phyloP scores from a whole-genome alignment of 2,888 invertebrate genomes.

The Mactromeris polynyma region DNA sequence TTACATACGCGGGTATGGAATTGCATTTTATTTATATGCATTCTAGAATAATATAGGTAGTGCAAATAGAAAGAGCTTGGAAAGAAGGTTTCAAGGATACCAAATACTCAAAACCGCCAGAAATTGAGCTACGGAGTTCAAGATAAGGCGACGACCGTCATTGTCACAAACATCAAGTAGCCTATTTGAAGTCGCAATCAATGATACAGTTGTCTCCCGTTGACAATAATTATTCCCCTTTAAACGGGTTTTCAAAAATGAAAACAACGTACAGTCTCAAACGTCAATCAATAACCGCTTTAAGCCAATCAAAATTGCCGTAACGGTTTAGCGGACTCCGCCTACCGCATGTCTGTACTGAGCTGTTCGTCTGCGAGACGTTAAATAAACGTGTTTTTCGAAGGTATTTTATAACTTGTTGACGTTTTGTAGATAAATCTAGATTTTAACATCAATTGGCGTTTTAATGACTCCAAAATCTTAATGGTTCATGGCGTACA shows the following conservation, averaged over 20 bases:
- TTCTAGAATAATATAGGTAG: too few species aligned
- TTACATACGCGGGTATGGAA: too few species aligned
- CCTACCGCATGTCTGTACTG: constrained; percentile 58
- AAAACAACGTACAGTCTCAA: constrained; percentile 3
- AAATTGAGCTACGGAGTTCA: too few species aligned
- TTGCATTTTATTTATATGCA: too few species aligned
- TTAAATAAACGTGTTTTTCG: constrained; percentile 29
- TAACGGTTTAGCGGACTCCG: constrained; percentile 47
- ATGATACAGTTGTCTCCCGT: constrained; percentile 6
- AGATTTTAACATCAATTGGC: background rate
- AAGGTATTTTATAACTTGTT: constrained; percentile 18
- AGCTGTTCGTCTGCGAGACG: constrained; percentile 58
- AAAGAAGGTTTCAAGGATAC: too few species aligned
- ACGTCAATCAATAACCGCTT: constrained; percentile 53
- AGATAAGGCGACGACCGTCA: too few species aligned
- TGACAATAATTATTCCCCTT: constrained; percentile 14
- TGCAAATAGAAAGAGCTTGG: too few species aligned
- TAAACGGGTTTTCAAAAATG: background rate
- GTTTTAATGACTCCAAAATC: background rate
- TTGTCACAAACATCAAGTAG: too few species aligned
- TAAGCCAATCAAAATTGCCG: constrained; percentile 57
- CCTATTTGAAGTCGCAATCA: too few species aligned
- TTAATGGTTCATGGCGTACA: background rate
- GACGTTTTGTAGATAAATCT: background rate
- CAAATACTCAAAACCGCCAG: too few species aligned